Evolutionary conservation across 2,797 vertebrate species (phyloP).

Genomic region (Onychomys torridus): DNA sequence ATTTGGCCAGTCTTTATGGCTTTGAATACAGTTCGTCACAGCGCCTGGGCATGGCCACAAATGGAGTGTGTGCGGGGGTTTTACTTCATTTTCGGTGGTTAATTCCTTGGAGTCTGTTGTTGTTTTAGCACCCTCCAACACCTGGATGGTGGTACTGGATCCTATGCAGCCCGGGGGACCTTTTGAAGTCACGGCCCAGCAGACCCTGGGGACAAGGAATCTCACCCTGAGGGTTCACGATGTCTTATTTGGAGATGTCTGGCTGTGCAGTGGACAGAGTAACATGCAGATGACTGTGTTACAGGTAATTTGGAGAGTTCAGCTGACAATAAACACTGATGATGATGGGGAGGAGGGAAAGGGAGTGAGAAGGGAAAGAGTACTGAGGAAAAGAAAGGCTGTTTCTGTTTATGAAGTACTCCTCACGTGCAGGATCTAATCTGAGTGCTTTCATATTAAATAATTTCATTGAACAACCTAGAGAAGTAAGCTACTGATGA

Average conservation of each 20-base stretch:
- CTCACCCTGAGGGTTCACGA: constrained; percentile 85
- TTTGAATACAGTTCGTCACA: constrained; percentile 24
- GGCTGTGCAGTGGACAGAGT: constrained; percentile 97
- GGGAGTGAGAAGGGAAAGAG: background rate
- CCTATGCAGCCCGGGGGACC: constrained; percentile 91
- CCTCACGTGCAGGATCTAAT: background rate
- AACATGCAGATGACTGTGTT: constrained; percentile 94
- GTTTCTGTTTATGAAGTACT: background rate
- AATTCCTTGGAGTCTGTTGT: constrained; percentile 22
- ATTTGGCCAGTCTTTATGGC: constrained; percentile 36
- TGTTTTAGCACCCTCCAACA: constrained; percentile 82
- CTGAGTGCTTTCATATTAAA: constrained; percentile 16
- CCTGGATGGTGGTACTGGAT: constrained; percentile 90
- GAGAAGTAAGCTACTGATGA: background rate
- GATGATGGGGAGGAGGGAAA: background rate
- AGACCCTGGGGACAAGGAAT: constrained; percentile 43
- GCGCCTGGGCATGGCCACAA: constrained; percentile 15
- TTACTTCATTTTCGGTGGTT: constrained; percentile 36
- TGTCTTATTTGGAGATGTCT: constrained; percentile 95
- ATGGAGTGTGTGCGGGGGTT: background rate
- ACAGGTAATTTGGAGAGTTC: constrained; percentile 87
- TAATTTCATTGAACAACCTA: constrained; percentile 33
- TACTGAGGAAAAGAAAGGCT: background rate
- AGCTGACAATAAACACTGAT: background rate
- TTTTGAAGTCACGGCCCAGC: constrained; percentile 86